These are phyloP conservation scores for Drosophila diplacantha DNA, from an alignment of 2,888 invertebrate species.

Conservation along the genomic window DNA sequence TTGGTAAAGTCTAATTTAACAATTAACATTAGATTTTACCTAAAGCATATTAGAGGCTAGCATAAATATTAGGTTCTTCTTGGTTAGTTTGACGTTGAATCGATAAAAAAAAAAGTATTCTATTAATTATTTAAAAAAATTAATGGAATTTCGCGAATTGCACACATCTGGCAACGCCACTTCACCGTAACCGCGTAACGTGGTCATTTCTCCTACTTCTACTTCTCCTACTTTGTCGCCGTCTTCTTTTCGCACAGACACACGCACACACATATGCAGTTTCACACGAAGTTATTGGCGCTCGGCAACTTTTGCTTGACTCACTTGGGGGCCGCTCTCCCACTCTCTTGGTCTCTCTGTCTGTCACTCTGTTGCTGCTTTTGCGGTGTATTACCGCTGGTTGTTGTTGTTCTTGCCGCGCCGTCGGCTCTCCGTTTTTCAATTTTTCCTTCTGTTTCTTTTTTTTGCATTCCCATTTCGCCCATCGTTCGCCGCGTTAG, in stretches of 20 bases:
- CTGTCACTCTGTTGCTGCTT: conserved; percentile 23
- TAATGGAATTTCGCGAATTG: background rate
- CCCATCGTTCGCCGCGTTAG: conserved; percentile 37
- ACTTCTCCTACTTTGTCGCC: conserved; percentile 19
- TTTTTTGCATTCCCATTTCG: conserved; percentile 24
- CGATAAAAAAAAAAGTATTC: background rate
- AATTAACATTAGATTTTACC: too few species aligned
- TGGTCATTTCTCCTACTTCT: conserved; percentile 27
- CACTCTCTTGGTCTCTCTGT: conserved; percentile 22
- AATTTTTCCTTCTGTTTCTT: conserved; percentile 23
- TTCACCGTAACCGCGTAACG: conserved; percentile 19
- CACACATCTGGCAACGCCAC: conserved; percentile 21
- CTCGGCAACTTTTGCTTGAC: conserved; percentile 30
- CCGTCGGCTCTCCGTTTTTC: conserved; percentile 26
- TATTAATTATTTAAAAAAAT: background rate
- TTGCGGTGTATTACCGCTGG: conserved; percentile 21
- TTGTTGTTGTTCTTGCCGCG: conserved; percentile 20
- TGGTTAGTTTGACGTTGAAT: background rate
- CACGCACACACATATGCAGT: background rate
- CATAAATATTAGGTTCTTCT: background rate
- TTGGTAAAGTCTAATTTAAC: too few species aligned
- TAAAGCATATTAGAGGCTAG: background rate
- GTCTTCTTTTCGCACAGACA: conserved; percentile 23
- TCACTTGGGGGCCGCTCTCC: conserved; percentile 26
- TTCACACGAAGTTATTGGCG: conserved; percentile 42